A percentile compares a stretch with the other conserved stretches of the same genome.
These are phyloP conservation scores for Holcopasites calliopsidis DNA, from an alignment of 1,140 invertebrate species.

Conservation along the genomic window DNA sequence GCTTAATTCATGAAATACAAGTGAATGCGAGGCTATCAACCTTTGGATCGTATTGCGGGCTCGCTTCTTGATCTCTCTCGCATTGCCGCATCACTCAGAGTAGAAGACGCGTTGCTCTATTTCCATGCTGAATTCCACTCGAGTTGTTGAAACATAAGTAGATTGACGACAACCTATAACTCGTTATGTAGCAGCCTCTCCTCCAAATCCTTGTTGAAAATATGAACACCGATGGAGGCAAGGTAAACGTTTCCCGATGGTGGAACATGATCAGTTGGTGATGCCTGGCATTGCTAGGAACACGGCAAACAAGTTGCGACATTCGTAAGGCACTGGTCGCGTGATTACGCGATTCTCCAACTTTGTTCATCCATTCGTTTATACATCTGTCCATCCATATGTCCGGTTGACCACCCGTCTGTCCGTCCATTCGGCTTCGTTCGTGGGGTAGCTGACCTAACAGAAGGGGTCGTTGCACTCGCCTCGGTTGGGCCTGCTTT, in stretches of 20 bases:
- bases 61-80: constrained; percentile 3
- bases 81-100: no score
- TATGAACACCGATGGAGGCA: no score
- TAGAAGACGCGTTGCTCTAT: no score
- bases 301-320: constrained; percentile 15
- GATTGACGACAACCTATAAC: no score
- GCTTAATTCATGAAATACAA: neutral
- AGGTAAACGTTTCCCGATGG: no score
- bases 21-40: constrained; percentile 39
- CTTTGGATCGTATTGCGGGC: constrained; percentile 32
- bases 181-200: no score
- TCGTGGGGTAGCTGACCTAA: constrained; percentile 78
- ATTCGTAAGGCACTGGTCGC: constrained; percentile 22
- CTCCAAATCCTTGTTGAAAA: no score
- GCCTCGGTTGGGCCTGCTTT: constrained; percentile 72
- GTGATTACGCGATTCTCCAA: constrained; percentile 50
- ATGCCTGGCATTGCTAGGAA: no score
- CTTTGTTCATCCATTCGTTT: constrained; percentile 50
- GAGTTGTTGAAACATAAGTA: no score
- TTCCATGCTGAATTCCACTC: no score
- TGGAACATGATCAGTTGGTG: no score
- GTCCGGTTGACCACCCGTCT: constrained; percentile 54
- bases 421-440: constrained; percentile 53
- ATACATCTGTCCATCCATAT: constrained; percentile 49
- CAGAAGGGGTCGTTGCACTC: constrained; percentile 76